Base-by-base conservation (phyloP, 1,140 invertebrate genomes). In the Hylaeus anthracinus region DNA sequence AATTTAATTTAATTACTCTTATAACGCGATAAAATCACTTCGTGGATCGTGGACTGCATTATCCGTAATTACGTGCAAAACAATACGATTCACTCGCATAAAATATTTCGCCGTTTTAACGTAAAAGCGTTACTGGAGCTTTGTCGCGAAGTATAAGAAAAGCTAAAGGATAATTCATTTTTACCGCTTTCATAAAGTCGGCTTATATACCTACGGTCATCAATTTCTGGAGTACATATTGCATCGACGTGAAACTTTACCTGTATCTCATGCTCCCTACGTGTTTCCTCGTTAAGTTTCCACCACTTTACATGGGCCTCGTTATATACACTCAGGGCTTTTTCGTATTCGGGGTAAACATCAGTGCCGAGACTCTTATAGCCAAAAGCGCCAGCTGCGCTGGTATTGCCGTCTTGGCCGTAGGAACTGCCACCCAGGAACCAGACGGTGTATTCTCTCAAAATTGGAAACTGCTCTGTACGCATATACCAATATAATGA, bases 401-500 rank as follows among this genome's bases (percentile, higher is more conserved):
- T 6, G 39, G 82, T 84, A 80, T 90, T 90, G 39, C 89, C 90
- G 72, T 90, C 90, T 55, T 39, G 73, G 0, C 88, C 89, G 43
- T 76, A 55, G 15, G 89, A 88, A 70, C 81, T 85, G 41, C 86
- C 82, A 8, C 85, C 88, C 51, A 89, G 72, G 71, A 91, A 89
- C 87, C 90, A 91, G 55, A 91, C 90, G 53, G 82, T 83, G 81
- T 90, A 91, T 83, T 88, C 70, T 72, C 83, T 79, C 72, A 88
- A 83, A 83, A 90, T 85, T 76, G 86, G 86, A 85, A 86, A 86
- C 70, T 87, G 79, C n/a, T 87, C 72, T 2, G 74, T 83, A 72
- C 80, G 82, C 41, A 92, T 71, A 15, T 92, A 81, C 88, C 95
- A 86, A 78, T 91, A 86, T 15, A 94, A 74, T n/a, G 92, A 92